Evolutionary conservation across 1,140 invertebrate genomes (phyloP).

Genomic region (Riptortus pedestris): DNA sequence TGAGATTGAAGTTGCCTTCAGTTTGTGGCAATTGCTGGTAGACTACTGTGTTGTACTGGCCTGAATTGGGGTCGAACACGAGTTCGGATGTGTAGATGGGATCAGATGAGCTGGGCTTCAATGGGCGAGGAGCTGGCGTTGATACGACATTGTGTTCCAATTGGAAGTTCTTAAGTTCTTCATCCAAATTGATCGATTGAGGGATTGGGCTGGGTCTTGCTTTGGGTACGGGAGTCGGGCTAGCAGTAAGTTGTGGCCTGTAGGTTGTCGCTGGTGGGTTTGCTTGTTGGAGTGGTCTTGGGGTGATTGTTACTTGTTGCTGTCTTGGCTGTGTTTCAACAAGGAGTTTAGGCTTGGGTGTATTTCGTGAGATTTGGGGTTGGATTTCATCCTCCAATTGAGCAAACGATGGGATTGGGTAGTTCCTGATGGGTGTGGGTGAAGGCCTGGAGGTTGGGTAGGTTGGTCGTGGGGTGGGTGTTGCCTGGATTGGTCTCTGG

Average conservation of each 20-base stretch:
- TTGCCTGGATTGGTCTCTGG: constrained; percentile 52
- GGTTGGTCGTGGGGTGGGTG: constrained; percentile 43
- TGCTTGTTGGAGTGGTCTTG: constrained; percentile 39
- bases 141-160: constrained; percentile 51
- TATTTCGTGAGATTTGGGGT: constrained; percentile 36
- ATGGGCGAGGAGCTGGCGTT: constrained; percentile 30
- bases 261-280: constrained; percentile 53
- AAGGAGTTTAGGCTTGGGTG: constrained; percentile 41
- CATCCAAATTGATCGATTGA: constrained; percentile 51
- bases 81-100: constrained; percentile 63
- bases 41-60: constrained; percentile 67
- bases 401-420: constrained; percentile 33
- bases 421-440: constrained; percentile 36
- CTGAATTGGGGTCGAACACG: constrained; percentile 62
- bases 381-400: constrained; percentile 37
- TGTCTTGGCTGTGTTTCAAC: constrained; percentile 26
- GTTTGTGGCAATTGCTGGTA: constrained; percentile 65
- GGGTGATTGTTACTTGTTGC: constrained; percentile 47
- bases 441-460: constrained; percentile 50
- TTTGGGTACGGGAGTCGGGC: constrained; percentile 42
- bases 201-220: constrained; percentile 35
- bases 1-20: constrained; percentile 52
- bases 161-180: constrained; percentile 65
- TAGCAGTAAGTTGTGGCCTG: constrained; percentile 49
- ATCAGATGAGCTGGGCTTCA: constrained; percentile 36